Evolutionary conservation across 2,113 vertebrate species (phyloP).

Genomic region (Condylura cristata): DNA sequence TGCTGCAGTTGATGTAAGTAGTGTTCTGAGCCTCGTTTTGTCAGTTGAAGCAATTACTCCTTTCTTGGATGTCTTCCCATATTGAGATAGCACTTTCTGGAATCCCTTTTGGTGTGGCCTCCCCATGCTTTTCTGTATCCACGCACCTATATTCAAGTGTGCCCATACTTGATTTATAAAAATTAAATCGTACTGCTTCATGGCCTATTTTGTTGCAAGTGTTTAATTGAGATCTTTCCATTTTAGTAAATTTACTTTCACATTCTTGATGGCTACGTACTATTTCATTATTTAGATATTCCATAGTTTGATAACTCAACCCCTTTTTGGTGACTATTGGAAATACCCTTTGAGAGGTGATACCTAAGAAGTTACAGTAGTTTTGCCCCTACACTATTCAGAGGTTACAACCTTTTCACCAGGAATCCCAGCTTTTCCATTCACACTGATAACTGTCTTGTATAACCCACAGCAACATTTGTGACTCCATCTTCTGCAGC

Average conservation of each 20-base stretch:
- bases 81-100: neutral
- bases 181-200: constrained; percentile 11
- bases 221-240: neutral
- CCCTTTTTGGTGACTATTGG: neutral
- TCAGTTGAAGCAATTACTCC: neutral
- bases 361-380: too few relatives aligned
- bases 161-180: neutral
- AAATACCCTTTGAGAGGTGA: too few relatives aligned
- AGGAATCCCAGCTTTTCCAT: too few relatives aligned
- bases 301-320: neutral
- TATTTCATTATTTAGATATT: neutral
- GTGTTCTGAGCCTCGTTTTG: neutral
- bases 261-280: neutral
- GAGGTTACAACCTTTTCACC: too few relatives aligned
- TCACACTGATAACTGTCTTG: too few relatives aligned
- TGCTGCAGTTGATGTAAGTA: constrained; percentile 94
- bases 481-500: too few relatives aligned
- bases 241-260: constrained; percentile 3
- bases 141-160: neutral
- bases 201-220: neutral
- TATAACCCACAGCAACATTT: too few relatives aligned
- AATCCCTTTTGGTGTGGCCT: neutral
- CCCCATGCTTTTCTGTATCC: neutral
- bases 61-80: neutral
- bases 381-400: too few relatives aligned